Conservation (phyloP, 1,140 invertebrate genomes). For the Whitmania pigra region DNA sequence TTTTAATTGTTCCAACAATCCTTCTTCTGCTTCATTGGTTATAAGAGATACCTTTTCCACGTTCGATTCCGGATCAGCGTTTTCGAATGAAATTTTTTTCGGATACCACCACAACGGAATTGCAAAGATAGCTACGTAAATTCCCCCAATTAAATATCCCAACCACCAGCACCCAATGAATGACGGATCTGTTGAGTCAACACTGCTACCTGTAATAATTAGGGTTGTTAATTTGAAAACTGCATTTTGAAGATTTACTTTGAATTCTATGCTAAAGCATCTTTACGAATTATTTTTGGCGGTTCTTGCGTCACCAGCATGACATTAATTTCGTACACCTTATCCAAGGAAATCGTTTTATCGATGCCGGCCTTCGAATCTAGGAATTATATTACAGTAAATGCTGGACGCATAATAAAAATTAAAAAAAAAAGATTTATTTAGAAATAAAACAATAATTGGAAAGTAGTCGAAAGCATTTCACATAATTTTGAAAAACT, state of each 20-base stretch:
- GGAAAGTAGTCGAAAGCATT: no score
- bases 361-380: no score
- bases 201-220: not conserved
- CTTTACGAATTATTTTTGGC: no score
- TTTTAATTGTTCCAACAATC: slow-evolving; percentile 16
- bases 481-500: not conserved
- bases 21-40: not conserved
- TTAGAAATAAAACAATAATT: no score
- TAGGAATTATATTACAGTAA: not conserved
- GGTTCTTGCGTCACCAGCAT: no score
- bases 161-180: slow-evolving; percentile 24
- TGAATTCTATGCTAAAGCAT: no score
- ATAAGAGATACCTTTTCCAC: no score
- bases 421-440: no score
- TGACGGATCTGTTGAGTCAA: slow-evolving; percentile 18
- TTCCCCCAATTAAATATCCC: slow-evolving; percentile 20
- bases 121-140: not conserved
- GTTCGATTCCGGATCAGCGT: not conserved
- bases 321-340: no score
- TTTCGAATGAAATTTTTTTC: slow-evolving; percentile 5
- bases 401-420: not conserved
- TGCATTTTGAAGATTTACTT: no score
- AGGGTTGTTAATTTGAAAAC: no score
- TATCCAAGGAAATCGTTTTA: no score
- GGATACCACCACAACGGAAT: slow-evolving; percentile 21